These are phyloP conservation scores for Parnassius orleans DNA, from an alignment of 2,888 invertebrate species.

Conservation along the genomic window DNA sequence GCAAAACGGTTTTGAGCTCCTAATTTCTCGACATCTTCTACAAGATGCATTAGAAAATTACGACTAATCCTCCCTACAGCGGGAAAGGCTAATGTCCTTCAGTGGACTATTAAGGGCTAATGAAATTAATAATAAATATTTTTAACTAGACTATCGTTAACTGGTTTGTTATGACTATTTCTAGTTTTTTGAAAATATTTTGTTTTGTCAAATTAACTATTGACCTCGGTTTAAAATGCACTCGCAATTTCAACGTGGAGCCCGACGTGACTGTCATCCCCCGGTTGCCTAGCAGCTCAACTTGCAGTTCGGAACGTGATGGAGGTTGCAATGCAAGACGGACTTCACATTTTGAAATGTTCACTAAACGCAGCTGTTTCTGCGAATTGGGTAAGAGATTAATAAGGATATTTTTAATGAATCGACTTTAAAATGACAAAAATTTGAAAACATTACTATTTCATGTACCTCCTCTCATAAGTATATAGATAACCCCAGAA, in stretches of 20 bases:
- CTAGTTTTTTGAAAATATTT: neutral
- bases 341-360: constrained; percentile 53
- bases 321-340: constrained; percentile 58
- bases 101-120: neutral
- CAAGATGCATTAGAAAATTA: neutral
- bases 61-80: neutral
- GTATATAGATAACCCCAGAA: neutral
- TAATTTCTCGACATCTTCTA: neutral
- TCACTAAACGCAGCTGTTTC: constrained; percentile 54
- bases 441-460: neutral
- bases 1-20: neutral
- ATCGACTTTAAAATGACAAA: neutral
- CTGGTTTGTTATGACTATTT: neutral
- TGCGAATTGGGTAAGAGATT: constrained; percentile 28
- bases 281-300: constrained; percentile 41
- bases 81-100: too few relatives aligned
- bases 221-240: constrained; percentile 49
- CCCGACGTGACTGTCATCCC: constrained; percentile 54
- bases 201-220: neutral
- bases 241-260: constrained; percentile 45
- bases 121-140: neutral
- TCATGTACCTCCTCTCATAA: too few relatives aligned
- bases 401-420: neutral
- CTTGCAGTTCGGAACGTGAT: constrained; percentile 42
- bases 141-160: too few relatives aligned